Evolutionary conservation across 2,888 invertebrate genomes (phyloP).

Genomic region (Scaptodrosophila latifasciaeformis): DNA sequence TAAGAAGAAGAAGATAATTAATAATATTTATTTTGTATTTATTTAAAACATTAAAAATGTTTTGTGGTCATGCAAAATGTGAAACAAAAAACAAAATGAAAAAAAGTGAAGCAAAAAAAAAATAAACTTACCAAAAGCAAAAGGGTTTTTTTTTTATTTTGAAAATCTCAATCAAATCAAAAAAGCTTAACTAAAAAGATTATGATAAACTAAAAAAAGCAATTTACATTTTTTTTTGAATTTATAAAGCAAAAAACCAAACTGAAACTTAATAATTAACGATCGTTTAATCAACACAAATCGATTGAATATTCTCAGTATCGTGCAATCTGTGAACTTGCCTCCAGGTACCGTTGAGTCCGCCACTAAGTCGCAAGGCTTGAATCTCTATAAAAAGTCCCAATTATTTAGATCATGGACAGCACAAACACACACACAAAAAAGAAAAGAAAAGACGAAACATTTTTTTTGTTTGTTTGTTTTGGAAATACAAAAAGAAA

Average conservation of each 20-base stretch:
- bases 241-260: too few relatives aligned
- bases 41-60: neutral
- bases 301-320: constrained; percentile 33
- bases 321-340: constrained; percentile 69
- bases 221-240: constrained; percentile 25
- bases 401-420: constrained; percentile 36
- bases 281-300: constrained; percentile 41
- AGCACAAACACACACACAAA: constrained; percentile 15
- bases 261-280: too few relatives aligned
- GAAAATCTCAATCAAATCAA: neutral
- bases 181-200: neutral
- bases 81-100: constrained; percentile 22
- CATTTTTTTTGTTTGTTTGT: too few relatives aligned
- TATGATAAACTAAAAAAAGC: neutral
- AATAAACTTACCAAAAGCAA: neutral
- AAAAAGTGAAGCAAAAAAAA: constrained; percentile 26
- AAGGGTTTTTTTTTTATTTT: neutral
- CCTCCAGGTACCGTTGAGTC: constrained; percentile 72
- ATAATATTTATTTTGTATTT: constrained; percentile 6
- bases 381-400: constrained; percentile 68
- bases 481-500: too few relatives aligned
- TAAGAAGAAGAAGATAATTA: neutral
- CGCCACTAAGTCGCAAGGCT: constrained; percentile 73
- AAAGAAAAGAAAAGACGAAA: too few relatives aligned
- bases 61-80: neutral